Evolutionary conservation across 2,888 invertebrate species (phyloP), one percentile per base, ranked within the genome.

Genomic region (Argyresthia goedartella): DNA sequence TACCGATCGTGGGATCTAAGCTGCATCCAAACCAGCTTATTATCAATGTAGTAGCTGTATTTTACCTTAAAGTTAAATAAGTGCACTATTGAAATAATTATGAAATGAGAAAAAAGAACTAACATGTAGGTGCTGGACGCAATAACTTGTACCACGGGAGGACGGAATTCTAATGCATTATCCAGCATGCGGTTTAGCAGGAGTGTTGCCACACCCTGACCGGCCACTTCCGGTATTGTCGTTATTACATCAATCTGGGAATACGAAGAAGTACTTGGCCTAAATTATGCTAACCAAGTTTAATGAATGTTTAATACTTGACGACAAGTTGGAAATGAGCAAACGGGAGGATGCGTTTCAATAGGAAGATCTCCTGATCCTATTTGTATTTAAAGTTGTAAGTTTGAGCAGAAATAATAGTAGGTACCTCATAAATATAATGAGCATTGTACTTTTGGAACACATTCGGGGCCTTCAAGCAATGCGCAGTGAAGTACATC

Each of bases 401-500:
- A 25, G 2, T 25, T 25, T n/a, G n/a, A n/a, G 6, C 25, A 2
- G 25, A 25, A 25, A 25, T 4, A 2, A 25, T 25, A 25, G 25
- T 4, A 8, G 72, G 69, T 50, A 89, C 89, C 59, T 89, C 86
- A 64, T 88, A 89, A 51, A 89, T 72, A 60, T 78, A 88, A 8
- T 73, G 65, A 0, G 76, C 73, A 0, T 79, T 59, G 47, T 73
- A 87, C 56, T 80, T 84, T 16, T 72, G 60, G 64, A 84, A 89
- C 3, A 89, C 57, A 49, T 87, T 69, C 0, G 89, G 81, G 3
- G 69, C 73, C 56, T 76, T 70, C 54, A 85, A 68, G 52, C 88
- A 71, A 56, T 89, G 87, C 0, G 89, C 88, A 41, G 65, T 67
- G 66, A 90, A 89, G 60, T 86, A 82, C 66, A 88, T 78, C 16